Evolutionary conservation across 2,888 invertebrate genomes (phyloP), one percentile per base, ranked within the genome.

Genomic region (Clanis bilineata): DNA sequence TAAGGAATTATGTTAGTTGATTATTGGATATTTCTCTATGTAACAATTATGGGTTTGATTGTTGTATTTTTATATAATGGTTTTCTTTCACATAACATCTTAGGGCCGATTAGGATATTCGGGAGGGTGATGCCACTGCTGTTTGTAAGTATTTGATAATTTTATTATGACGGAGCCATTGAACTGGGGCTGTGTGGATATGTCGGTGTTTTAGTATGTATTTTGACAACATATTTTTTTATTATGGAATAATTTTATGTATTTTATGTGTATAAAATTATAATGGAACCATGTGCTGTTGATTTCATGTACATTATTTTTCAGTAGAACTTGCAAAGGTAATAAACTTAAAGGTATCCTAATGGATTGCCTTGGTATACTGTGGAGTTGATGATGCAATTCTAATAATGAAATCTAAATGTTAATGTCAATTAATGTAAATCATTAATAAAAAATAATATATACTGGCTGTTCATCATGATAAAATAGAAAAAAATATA

Each of bases 191-290:
- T 74, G 79, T 79, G 83, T 78, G 85, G 44, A 80, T 84, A 86
- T 82, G 88, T 77, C 79, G 89, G 88, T 90, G 89, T 86, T 79
- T 79, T 91, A 87, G 90, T 92, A 91, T 92, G 91, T 92, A 91
- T 91, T 83, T 83, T 80, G 74, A 77, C 80, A 69, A 78, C 82
- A 77, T 80, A 82, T 85, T 82, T 80, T 81, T 74, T 79, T 83
- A 80, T 71, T 73, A 76, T 77, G 75, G 62, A 70, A 71, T 63
- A 73, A 74, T 68, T 63, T 67, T 69, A 69, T 75, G 51, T 51
- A 67, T 72, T 73, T 68, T 64, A 65, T 68, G 63, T 67, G 66
- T 65, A 61, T 59, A 41, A 58, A 36, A 15, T 23, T 44, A 18
- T 56, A 36, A 56, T 47, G 38, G 39, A 58, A 45, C 22, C 4